Base-by-base conservation (phyloP, 2,888 invertebrate genomes). In the Crepidodera aurea region DNA sequence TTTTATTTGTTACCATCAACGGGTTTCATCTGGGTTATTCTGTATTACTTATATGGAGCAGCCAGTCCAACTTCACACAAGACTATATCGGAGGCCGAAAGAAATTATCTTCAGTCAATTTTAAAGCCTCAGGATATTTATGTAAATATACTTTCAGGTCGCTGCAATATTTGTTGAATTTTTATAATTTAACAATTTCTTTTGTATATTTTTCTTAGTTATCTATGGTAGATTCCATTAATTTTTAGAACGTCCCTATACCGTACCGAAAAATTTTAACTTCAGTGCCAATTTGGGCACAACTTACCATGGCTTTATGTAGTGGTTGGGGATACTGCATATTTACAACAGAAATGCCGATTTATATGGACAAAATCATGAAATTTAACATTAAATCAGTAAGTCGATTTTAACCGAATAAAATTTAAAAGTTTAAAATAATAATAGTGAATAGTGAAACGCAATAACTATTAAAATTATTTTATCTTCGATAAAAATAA, bases 311-410 rank as follows among this genome's bases (percentile, higher is more conserved):
- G 44, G 5, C 5, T 16, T 32, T 55, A 19, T 42, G 29, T 5
- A 29, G 44, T 12, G 42, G 42, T 18, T 55, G 44, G 44, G 44
- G 42, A 18, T 44, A 19, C 15, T 13, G 22, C 12, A 42, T 44
- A 18, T 42, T 42, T 29, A 29, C 12, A 7, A 55, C 55, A 13
- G 55, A 55, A 29, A 40, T 44, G 29, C 44, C 55, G 4, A 32
- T 55, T n/a, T 40, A 44, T 18, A 18, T 55, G 42, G 25, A 55
- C 13, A 55, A 55, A 55, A 44, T 55, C 2, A 32, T 55, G 55
- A 22, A 55, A 1, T 44, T 44, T n/a, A 39, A 44, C 15, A 48
- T 48, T 5, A 12, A 18, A 19, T 57, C 37, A 1, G 50, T 54
- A 13, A 29, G 53, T 22, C 22, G 22, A 22, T 22, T 22, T 22